phyloP scores from a whole-genome alignment of 2,113 vertebrate species.

The Eonycteris spelaea region DNA sequence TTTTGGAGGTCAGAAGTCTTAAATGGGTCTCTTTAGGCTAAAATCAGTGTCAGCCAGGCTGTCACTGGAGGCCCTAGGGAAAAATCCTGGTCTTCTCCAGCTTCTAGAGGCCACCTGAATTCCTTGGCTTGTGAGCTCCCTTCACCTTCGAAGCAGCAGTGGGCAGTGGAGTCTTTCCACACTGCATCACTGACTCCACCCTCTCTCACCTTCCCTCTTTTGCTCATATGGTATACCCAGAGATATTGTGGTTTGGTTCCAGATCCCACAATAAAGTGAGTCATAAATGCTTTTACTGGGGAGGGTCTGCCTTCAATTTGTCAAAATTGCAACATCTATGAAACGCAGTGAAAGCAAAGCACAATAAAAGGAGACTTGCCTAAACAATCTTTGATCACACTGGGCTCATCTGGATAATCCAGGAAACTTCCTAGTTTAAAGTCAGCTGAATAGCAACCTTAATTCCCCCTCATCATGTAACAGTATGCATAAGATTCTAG shows the following conservation, averaged over 20 bases:
- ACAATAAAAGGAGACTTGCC: not conserved
- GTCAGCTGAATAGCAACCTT: not conserved
- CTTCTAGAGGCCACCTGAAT: not conserved
- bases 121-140: not conserved
- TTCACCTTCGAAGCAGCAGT: not conserved
- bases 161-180: no score
- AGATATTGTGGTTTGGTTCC: not conserved
- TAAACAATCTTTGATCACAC: not conserved
- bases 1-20: not conserved
- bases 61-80: not conserved
- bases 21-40: not conserved
- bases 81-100: not conserved
- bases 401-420: not conserved
- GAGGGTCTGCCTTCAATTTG: not conserved
- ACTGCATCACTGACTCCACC: not conserved
- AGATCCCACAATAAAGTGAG: not conserved
- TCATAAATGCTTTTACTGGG: not conserved
- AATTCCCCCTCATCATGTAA: not conserved
- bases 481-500: not conserved
- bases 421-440: not conserved
- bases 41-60: not conserved
- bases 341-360: not conserved
- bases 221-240: not conserved
- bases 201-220: not conserved
- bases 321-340: not conserved